Conservation (phyloP, 1,140 invertebrate species). For the Coelopa frigida region DNA sequence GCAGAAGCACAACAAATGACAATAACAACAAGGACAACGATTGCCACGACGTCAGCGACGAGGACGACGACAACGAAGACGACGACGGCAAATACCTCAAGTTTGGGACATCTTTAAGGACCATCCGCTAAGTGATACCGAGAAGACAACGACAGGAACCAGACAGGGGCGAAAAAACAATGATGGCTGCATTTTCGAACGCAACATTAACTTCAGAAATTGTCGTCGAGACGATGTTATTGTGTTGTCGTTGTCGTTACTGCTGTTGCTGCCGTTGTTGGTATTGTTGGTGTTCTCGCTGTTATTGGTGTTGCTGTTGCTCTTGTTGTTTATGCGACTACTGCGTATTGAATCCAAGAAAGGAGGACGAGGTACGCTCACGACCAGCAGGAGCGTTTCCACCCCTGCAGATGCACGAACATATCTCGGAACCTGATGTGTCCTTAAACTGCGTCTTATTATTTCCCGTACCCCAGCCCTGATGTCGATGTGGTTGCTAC, state of each 20-base stretch:
- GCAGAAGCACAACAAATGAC: too few relatives aligned
- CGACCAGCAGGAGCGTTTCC: too few relatives aligned
- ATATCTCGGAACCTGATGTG: too few relatives aligned
- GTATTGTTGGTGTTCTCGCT: not conserved
- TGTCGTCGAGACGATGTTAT: not conserved
- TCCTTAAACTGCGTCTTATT: slow-evolving; percentile 5
- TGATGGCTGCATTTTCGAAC: slow-evolving; percentile 14
- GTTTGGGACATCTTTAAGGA: too few relatives aligned
- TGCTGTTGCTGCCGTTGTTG: not conserved
- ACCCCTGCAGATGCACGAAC: too few relatives aligned
- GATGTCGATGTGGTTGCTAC: not conserved
- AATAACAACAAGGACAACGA: too few relatives aligned
- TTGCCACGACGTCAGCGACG: too few relatives aligned
- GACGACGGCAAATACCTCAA: too few relatives aligned
- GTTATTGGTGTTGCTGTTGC: not conserved
- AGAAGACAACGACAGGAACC: not conserved
- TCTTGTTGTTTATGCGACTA: slow-evolving; percentile 1
- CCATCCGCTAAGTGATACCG: too few relatives aligned
- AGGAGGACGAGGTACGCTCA: too few relatives aligned
- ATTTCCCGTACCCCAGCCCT: not conserved
- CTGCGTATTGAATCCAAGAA: too few relatives aligned
- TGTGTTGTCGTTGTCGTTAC: slow-evolving; percentile 1
- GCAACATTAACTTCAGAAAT: slow-evolving; percentile 13
- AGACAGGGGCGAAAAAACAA: not conserved
- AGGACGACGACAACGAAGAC: too few relatives aligned